Evolutionary conservation across 37 sponge, comb jelly and placozoan genomes (phyloP), one percentile per base, ranked within the genome.

Genomic region (Spongilla lacustris): DNA sequence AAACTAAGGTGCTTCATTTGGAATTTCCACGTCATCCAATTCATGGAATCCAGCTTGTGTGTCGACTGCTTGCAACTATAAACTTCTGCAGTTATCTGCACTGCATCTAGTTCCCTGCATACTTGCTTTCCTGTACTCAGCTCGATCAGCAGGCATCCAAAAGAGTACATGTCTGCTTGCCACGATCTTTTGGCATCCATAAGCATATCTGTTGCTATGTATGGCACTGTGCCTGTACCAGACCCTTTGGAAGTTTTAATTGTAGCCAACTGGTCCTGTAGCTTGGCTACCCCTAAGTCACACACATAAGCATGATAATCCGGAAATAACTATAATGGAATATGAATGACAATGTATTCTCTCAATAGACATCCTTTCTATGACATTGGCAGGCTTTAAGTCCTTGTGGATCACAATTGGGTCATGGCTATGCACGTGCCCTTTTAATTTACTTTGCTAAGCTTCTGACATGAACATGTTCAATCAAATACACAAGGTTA

Each of bases 1-100:
- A 78, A 73, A 78, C 78, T 75, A 50, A 81, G 58, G 66, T 84
- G 91, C 4, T 66, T 36, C 76, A 90, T 81, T 68, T 90, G 91
- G 48, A 90, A 90, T 78, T 85, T 84, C 91, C 86, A 90, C 21
- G 86, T 85, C 29, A 30, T 85, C 91, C 83, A 86, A 36, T 79
- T 86, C 0, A 37, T 33, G 29, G 35, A 67, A 34, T 84, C 77
- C 26, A 84, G 68, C 77, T 67, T 84, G 29, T 84, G 76, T 28
- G 74, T 76, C 24, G 85, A 32, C 76, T 76, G 74, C 69, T 84
- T 84, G 41, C 41, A 41, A 41, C 86, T 78, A 2, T 22, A 4
- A 13, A 84, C 76, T 68, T 69, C 69, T 78, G 17, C 2, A 75
- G 75, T 74, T 30, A 84, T 84, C 14, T 50, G 26, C 14, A 30